phyloP scores from a whole-genome alignment of 2,888 invertebrate species.

The Caenorhabditis sp. region DNA sequence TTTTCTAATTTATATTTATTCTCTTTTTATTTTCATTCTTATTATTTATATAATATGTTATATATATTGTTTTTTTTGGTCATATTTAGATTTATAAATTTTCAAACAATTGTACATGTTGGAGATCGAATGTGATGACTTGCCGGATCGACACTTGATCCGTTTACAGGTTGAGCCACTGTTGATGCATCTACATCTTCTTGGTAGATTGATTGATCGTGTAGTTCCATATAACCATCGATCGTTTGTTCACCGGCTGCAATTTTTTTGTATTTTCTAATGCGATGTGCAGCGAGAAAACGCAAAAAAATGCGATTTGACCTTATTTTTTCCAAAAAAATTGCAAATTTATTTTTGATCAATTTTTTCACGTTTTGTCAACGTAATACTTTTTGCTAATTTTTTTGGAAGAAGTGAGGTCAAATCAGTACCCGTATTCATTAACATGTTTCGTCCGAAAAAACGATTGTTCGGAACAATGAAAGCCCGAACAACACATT shows the following conservation, averaged over 20 bases:
- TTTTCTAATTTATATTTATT: conserved; percentile 8
- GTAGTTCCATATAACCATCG: conserved; percentile 67
- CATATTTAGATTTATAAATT: background rate
- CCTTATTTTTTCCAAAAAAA: too few species aligned
- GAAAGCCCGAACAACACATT: too few species aligned
- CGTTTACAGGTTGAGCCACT: conserved; percentile 22
- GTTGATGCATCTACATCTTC: conserved; percentile 30
- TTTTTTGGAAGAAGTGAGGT: too few species aligned
- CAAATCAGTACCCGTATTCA: too few species aligned
- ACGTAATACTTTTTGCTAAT: too few species aligned
- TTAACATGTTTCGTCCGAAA: too few species aligned
- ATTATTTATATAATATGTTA: conserved; percentile 4
- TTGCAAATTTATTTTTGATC: too few species aligned
- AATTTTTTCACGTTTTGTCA: too few species aligned
- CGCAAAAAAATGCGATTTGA: too few species aligned
- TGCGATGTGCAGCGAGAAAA: background rate
- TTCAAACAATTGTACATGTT: conserved; percentile 33
- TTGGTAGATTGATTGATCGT: conserved; percentile 52
- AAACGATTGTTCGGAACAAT: too few species aligned
- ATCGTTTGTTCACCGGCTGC: conserved; percentile 62
- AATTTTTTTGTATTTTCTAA: conserved; percentile 13
- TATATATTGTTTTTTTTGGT: background rate
- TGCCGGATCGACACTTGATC: conserved; percentile 34
- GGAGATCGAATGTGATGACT: conserved; percentile 39
- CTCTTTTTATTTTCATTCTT: conserved; percentile 4